phyloP scores from a whole-genome alignment of 1,140 invertebrate species.

The Neotoxoptera formosana region DNA sequence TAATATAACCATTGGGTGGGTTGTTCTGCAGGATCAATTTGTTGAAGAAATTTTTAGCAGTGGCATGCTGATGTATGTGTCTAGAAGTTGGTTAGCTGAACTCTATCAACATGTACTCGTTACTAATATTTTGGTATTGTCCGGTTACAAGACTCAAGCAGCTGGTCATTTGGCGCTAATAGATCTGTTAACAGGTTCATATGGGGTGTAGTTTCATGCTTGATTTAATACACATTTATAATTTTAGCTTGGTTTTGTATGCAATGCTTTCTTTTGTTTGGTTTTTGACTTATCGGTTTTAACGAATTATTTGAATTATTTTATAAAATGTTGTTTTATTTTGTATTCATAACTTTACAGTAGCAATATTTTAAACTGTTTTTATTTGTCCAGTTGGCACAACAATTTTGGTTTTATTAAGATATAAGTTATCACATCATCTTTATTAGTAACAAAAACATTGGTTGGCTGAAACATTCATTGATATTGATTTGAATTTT shows the following conservation, averaged over 20 bases:
- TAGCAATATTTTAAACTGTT: not conserved
- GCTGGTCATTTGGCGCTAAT: slow-evolving; percentile 74
- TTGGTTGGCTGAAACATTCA: not conserved
- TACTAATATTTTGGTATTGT: slow-evolving; percentile 76
- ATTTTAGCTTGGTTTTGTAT: not conserved
- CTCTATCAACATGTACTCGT: slow-evolving; percentile 86
- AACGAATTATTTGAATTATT: not conserved
- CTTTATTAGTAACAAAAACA: not conserved
- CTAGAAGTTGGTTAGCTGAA: slow-evolving; percentile 89
- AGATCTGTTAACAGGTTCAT: slow-evolving; percentile 78
- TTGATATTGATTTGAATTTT: not conserved
- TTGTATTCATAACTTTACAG: not conserved
- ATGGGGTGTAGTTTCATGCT: not conserved
- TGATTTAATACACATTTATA: slow-evolving; percentile 29
- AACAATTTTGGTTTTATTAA: not conserved
- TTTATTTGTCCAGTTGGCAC: not conserved
- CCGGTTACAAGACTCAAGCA: slow-evolving; percentile 69
- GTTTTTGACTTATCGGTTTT: not conserved
- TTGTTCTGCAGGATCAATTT: slow-evolving; percentile 77
- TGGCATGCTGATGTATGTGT: slow-evolving; percentile 89
- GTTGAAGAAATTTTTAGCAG: slow-evolving; percentile 89
- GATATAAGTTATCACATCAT: not conserved
- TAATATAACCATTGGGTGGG: not conserved
- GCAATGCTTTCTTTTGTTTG: not conserved
- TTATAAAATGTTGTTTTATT: not conserved